Evolutionary conservation across 2,888 invertebrate genomes (phyloP), one percentile per base, ranked within the genome.

Genomic region (Marronus borbonicus): DNA sequence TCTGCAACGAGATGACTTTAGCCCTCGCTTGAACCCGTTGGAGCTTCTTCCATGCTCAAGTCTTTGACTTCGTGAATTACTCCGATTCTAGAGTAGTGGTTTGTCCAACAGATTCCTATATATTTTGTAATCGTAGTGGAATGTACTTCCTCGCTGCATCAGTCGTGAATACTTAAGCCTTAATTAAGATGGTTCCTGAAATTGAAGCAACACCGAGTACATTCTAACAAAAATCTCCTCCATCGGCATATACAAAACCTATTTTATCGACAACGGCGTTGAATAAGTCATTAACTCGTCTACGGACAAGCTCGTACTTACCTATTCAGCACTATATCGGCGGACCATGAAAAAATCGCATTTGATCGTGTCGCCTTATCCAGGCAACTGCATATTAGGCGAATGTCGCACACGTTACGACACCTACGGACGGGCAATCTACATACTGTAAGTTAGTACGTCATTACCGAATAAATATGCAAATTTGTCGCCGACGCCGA

Each of bases 391-490:
- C 24, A 24, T 24, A 7, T 44, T 49, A 28, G 44, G 14, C 50
- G 1, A 68, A 68, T 28, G 12, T 10, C 14, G 50, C n/a, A 49
- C 68, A 60, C 62, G 60, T n/a, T 75, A 60, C 36, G 44, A 12
- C 2, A 0, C 24, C 24, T 1, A 24, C 31, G 31, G 31, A 36
- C 31, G 44, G 55, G 24, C 39, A 74, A 36, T 78, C 62, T 74
- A 78, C 72, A 78, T 79, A 80, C 80, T 77, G 80, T 79, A 81
- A 80, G 75, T 81, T 75, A 78, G 76, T 77, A 77, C 78, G 77
- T 80, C 80, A 80, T 80, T 80, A 81, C 80, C 78, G 81, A 77
- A 76, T 80, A 78, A 78, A 79, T 81, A 81, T 81, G 81, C 81
- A 80, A 81, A 81, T 81, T 65, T 28, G 76, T 68, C 68, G 66